These are phyloP conservation scores for Verasper variegatus DNA, from an alignment of 2,113 vertebrate species.

Conservation along the genomic window DNA sequence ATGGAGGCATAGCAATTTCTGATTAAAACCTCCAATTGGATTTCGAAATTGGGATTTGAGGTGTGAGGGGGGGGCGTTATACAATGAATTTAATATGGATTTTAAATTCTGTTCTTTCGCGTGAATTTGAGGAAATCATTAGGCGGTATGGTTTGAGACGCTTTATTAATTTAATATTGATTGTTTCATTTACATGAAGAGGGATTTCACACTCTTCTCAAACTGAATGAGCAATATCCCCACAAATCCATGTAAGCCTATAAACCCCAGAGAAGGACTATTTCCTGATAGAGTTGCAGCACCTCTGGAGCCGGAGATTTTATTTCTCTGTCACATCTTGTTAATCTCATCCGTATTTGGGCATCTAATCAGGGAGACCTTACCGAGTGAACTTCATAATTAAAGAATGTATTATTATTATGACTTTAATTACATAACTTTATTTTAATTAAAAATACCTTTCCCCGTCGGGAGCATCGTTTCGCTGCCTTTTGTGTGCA, in stretches of 20 bases:
- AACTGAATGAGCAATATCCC: conserved; percentile 67
- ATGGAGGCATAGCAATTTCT: conserved; percentile 72
- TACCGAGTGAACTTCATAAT: conserved; percentile 67
- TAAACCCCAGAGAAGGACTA: conserved; percentile 61
- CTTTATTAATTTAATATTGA: conserved; percentile 69
- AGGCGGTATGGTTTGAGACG: conserved; percentile 38
- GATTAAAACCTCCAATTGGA: conserved; percentile 80
- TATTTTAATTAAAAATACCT: conserved; percentile 68
- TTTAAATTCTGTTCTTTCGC: conserved; percentile 43
- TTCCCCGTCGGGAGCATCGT: conserved; percentile 44
- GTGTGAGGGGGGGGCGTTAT: conserved; percentile 33
- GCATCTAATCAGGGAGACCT: conserved; percentile 67
- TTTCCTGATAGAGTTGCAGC: conserved; percentile 42
- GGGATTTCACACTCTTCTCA: conserved; percentile 64
- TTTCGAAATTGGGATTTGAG: conserved; percentile 78
- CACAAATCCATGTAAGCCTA: conserved; percentile 63
- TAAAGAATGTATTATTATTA: conserved; percentile 69
- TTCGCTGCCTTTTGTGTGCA: conserved; percentile 49
- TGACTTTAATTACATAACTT: conserved; percentile 73
- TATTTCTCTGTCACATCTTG: conserved; percentile 54
- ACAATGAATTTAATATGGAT: conserved; percentile 44
- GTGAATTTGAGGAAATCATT: conserved; percentile 61
- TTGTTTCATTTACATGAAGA: conserved; percentile 68
- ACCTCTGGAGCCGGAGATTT: conserved; percentile 18
- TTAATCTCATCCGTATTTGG: conserved; percentile 67